Conservation (phyloP, 2,113 vertebrate species). For the Clinocottus analis region DNA sequence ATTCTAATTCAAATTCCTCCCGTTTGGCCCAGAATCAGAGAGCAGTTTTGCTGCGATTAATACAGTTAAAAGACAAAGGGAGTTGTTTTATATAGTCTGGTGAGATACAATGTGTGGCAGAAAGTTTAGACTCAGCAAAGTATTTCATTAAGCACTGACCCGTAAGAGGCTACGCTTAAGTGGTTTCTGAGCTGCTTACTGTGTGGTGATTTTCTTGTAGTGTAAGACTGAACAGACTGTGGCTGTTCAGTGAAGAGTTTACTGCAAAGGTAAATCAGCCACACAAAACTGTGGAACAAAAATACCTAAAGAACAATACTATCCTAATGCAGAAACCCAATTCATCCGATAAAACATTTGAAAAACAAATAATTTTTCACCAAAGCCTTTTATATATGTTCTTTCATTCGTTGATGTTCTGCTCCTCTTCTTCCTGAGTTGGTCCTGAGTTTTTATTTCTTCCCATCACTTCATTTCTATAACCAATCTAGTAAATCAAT, state of each 20-base stretch:
- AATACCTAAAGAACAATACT: not conserved
- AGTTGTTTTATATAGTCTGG: not conserved
- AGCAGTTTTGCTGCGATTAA: conserved; percentile 13
- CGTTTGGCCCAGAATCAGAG: not conserved
- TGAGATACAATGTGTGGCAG: not conserved
- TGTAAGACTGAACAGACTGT: conserved; percentile 9
- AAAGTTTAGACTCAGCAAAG: conserved; percentile 13
- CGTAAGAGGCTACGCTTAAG: not conserved
- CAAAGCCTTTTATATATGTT: not conserved
- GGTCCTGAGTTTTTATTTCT: not conserved
- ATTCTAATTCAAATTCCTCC: not conserved
- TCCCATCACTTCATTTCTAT: not conserved
- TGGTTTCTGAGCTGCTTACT: conserved; percentile 31
- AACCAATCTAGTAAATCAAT: not conserved
- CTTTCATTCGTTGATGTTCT: not conserved
- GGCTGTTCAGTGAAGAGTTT: not conserved
- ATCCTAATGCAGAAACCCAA: not conserved
- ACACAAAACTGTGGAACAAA: not conserved
- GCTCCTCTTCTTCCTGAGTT: not conserved
- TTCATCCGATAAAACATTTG: not conserved
- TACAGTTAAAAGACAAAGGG: not conserved
- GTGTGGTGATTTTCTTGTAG: not conserved
- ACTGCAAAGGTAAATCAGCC: not conserved
- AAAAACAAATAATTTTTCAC: not conserved
- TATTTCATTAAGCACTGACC: conserved; percentile 2